Conservation (phyloP, 2,888 invertebrate species). For the Penaeus monodon region DNA sequence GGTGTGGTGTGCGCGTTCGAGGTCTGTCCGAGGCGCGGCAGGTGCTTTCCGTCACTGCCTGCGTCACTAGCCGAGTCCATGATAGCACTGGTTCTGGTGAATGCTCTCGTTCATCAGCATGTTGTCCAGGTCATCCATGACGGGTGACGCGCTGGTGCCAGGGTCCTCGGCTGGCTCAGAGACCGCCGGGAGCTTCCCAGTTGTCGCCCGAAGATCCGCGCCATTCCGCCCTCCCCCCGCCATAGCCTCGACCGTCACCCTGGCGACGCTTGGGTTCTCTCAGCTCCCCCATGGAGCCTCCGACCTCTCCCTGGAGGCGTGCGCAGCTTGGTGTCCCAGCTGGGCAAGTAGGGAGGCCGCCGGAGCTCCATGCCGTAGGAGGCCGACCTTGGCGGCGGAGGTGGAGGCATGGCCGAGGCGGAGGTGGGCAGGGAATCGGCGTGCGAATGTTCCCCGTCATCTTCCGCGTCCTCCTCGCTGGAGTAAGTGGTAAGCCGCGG, state of each 20-base stretch:
- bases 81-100: slow-evolving; percentile 19
- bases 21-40: slow-evolving; percentile 34
- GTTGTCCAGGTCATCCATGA: slow-evolving; percentile 62
- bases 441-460: slow-evolving; percentile 39
- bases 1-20: slow-evolving; percentile 27
- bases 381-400: slow-evolving; percentile 48
- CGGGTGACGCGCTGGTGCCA: slow-evolving; percentile 49
- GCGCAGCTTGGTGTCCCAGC: not conserved
- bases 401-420: slow-evolving; percentile 33
- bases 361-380: slow-evolving; percentile 49
- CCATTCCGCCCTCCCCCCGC: slow-evolving; percentile 30
- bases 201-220: slow-evolving; percentile 15
- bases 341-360: not conserved
- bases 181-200: slow-evolving; percentile 33
- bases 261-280: slow-evolving; percentile 31
- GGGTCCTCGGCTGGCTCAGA: slow-evolving; percentile 34
- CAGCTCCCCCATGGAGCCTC: slow-evolving; percentile 33
- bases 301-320: slow-evolving; percentile 28
- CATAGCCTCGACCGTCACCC: slow-evolving; percentile 4
- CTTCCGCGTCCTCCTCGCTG: slow-evolving; percentile 36
- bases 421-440: slow-evolving; percentile 45
- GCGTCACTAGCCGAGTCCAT: slow-evolving; percentile 39
- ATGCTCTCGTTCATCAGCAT: slow-evolving; percentile 60
- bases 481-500: slow-evolving; percentile 56
- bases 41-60: slow-evolving; percentile 56